Conservation (phyloP, 1,140 invertebrate species). For the Subanguina moxae region DNA sequence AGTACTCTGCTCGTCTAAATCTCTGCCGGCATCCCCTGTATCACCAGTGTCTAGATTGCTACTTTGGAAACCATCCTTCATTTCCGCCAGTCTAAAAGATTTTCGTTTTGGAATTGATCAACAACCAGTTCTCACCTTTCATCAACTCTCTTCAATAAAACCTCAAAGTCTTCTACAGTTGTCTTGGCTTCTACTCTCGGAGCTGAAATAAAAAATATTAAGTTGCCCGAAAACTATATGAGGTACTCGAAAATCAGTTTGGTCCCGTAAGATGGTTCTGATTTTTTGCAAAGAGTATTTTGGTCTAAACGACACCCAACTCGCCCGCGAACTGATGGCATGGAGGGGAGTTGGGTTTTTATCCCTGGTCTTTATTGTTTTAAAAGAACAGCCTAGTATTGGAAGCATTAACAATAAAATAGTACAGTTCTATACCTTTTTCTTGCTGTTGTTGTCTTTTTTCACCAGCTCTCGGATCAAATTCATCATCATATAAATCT, state of each 20-base stretch:
- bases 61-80: conserved; percentile 28
- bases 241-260: too few relatives aligned
- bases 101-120: conserved; percentile 5
- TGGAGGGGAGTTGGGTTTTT: too few relatives aligned
- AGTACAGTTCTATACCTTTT: too few relatives aligned
- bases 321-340: too few relatives aligned
- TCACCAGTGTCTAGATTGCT: conserved; percentile 35
- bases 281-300: too few relatives aligned
- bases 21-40: conserved; percentile 26
- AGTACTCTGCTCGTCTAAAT: not conserved
- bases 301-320: too few relatives aligned
- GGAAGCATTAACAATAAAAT: too few relatives aligned
- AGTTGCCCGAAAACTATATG: too few relatives aligned
- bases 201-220: too few relatives aligned
- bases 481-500: conserved; percentile 51
- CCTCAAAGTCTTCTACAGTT: conserved; percentile 33
- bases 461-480: conserved; percentile 49
- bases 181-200: conserved; percentile 43
- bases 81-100: conserved; percentile 29
- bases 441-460: conserved; percentile 15
- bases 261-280: too few relatives aligned
- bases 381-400: too few relatives aligned
- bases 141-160: conserved; percentile 30
- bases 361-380: too few relatives aligned
- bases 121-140: conserved; percentile 7